These are phyloP conservation scores for Speoplatyrhinus poulsoni DNA, from an alignment of 2,113 vertebrate species.

Conservation along the genomic window DNA sequence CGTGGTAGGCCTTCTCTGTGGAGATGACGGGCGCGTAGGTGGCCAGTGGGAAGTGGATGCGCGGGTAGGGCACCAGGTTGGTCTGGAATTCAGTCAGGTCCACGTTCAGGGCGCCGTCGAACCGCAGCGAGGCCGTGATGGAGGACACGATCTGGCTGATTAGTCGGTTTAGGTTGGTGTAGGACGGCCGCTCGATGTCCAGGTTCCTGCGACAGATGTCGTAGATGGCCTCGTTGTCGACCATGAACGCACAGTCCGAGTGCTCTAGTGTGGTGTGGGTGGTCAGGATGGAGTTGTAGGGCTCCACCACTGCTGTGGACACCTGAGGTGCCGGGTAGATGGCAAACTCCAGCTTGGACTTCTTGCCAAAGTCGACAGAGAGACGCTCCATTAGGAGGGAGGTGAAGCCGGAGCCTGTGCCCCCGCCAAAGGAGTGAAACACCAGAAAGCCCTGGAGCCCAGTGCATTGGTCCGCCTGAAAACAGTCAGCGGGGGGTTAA, in stretches of 20 bases:
- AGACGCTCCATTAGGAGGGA: conserved; percentile 70
- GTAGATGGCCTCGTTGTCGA: conserved; percentile 72
- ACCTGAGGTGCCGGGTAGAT: conserved; percentile 70
- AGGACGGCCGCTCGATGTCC: conserved; percentile 63
- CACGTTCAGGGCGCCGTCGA: conserved; percentile 62
- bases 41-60: conserved; percentile 34
- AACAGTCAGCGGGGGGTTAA: not conserved
- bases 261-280: conserved; percentile 73
- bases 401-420: conserved; percentile 69
- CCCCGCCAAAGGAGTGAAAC: conserved; percentile 70
- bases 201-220: conserved; percentile 70
- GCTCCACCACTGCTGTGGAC: conserved; percentile 69
- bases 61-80: conserved; percentile 33
- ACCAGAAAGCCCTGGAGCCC: conserved; percentile 70
- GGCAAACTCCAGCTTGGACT: conserved; percentile 71
- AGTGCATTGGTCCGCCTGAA: conserved; percentile 67
- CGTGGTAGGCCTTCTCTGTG: conserved; percentile 64
- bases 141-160: conserved; percentile 35
- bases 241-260: conserved; percentile 73
- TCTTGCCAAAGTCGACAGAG: conserved; percentile 68
- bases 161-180: conserved; percentile 64
- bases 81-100: conserved; percentile 34
- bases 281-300: conserved; percentile 71
- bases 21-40: conserved; percentile 38
- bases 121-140: conserved; percentile 68